Percentiles rank a stretch among this genome's conserved stretches.
phyloP scores from a whole-genome alignment of 2,113 vertebrate genomes.

The Cnemophilus loriae region DNA sequence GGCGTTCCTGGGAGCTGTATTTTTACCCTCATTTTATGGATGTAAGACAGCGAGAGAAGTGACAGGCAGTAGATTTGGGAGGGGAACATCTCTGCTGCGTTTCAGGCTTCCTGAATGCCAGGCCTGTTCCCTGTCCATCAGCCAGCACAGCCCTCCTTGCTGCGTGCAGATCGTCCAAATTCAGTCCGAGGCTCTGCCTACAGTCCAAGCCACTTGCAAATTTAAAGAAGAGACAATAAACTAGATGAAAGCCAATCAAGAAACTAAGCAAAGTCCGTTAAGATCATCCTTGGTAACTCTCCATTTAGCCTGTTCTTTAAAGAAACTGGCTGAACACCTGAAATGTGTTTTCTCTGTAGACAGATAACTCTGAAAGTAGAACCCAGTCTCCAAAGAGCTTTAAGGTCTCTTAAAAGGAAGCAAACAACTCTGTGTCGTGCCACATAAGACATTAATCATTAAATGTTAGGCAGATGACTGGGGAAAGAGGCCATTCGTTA shows the following conservation, averaged over 20 bases:
- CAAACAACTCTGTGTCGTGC: not conserved
- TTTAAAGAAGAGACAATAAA: not conserved
- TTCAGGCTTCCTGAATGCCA: not conserved
- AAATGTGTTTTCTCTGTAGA: not conserved
- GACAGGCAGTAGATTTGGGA: not conserved
- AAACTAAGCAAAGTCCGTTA: not conserved
- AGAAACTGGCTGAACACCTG: not conserved
- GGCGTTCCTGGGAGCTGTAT: not conserved
- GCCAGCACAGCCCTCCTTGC: not conserved
- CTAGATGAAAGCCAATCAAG: not conserved
- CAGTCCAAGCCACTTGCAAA: not conserved
- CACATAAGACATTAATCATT: constrained; percentile 39
- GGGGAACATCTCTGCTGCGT: not conserved
- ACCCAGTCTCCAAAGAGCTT: constrained; percentile 5
- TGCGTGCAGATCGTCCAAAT: not conserved
- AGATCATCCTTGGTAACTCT: not conserved
- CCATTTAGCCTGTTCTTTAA: not conserved
- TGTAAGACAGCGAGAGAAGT: not conserved
- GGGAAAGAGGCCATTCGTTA: constrained; percentile 36
- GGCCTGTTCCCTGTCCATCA: not conserved
- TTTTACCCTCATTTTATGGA: not conserved
- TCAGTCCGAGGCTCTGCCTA: not conserved
- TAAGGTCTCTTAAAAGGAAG: constrained; percentile 36
- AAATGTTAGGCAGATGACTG: constrained; percentile 33
- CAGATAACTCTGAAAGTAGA: not conserved